phyloP scores from a whole-genome alignment of 1,140 invertebrate species.

The Scaptodrosophila lebanonensis region DNA sequence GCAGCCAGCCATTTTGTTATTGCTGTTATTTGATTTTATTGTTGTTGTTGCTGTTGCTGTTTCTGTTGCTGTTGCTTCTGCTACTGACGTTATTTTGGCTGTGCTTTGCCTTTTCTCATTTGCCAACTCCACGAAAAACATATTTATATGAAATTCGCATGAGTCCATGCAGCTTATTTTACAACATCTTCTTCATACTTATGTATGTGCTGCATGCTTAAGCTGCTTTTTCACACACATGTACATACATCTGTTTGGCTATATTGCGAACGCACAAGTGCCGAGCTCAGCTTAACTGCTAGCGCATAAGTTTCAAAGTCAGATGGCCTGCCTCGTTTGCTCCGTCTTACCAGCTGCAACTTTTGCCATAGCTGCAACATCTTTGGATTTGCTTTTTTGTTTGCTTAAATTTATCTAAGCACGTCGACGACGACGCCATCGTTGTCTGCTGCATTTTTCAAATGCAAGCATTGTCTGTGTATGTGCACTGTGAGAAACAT shows the following conservation, averaged over 20 bases:
- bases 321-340: slow-evolving; percentile 30
- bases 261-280: slow-evolving; percentile 10
- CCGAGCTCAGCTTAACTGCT: slow-evolving; percentile 57
- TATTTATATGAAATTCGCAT: slow-evolving; percentile 33
- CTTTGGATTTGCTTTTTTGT: slow-evolving; percentile 28
- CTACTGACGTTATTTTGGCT: slow-evolving; percentile 17
- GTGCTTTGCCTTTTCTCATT: slow-evolving; percentile 28
- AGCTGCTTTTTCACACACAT: slow-evolving; percentile 46
- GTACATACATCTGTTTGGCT: slow-evolving; percentile 1
- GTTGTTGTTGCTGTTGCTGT: not conserved
- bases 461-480: slow-evolving; percentile 34
- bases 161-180: slow-evolving; percentile 63
- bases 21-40: slow-evolving; percentile 6
- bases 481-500: too few species aligned
- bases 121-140: too few species aligned
- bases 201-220: slow-evolving; percentile 58
- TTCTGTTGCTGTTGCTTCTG: slow-evolving; percentile 4
- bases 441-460: slow-evolving; percentile 51
- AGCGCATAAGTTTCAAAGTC: slow-evolving; percentile 67
- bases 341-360: slow-evolving; percentile 38
- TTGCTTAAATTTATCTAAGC: slow-evolving; percentile 54
- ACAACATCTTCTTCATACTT: slow-evolving; percentile 68
- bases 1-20: slow-evolving; percentile 13
- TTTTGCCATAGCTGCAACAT: slow-evolving; percentile 54
- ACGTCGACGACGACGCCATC: too few species aligned